Base-by-base conservation (phyloP, 2,113 vertebrate species). In the Numida meleagris region DNA sequence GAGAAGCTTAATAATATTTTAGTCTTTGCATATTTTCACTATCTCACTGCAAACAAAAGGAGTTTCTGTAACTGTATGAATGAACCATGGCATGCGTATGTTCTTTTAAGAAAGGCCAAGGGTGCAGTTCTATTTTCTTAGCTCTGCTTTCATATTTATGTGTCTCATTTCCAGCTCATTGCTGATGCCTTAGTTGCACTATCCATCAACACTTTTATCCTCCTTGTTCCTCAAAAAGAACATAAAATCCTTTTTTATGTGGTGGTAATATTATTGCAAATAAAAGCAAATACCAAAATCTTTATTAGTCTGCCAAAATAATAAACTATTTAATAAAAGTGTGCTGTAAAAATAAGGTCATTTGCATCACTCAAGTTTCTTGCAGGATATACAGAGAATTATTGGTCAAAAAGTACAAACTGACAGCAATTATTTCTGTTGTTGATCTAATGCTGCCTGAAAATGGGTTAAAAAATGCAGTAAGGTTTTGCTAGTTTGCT, bases 171-270 rank as follows among this genome's bases (percentile, higher is more conserved):
- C 98, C 98, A 98, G 98, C 98, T 99, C 98, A 98, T 98, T 99
- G 98, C 98, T 98, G 98, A 98, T 98, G 98, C 98, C 98, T 99
- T 98, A 82, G 97, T 98, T 98, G 98, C 96, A 95, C 98, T 97
- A 99, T 99, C 98, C 98, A 99, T 99, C 99, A 99, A 98, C 97
- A 99, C 98, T 98, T 99, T 98, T 99, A 98, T 99, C 98, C 98
- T 98, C 98, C 97, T 98, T 98, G 97, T 98, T 98, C 97, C 98
- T 98, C 98, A 98, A 98, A 98, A 98, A 98, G 98, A 98, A 98
- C 98, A 98, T 99, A 99, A 99, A 99, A 98, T 88, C 98, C 97
- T 98, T 97, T 99, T 99, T 98, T 98, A 99, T 98, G 98, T 99
- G 97, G 97, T 98, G 97, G 97, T 98, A 98, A 98, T 98, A 98